Evolutionary conservation across 2,888 invertebrate genomes (phyloP).

Genomic region (Heliconius sara): DNA sequence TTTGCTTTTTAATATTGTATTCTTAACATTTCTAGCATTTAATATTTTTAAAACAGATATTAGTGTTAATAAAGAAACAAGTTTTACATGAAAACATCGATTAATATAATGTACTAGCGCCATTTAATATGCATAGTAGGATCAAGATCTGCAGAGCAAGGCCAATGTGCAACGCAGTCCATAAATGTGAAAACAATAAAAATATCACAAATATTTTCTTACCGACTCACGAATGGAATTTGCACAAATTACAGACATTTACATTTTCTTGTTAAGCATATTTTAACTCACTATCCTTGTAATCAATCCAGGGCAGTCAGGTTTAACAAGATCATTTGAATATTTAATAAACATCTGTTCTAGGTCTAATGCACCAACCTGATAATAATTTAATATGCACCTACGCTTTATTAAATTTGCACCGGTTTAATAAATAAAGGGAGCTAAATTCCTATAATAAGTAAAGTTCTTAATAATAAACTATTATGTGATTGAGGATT

Average conservation of each 20-base stretch:
- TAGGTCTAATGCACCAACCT: conserved; percentile 10
- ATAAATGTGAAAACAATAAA: not conserved
- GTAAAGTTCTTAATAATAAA: not conserved
- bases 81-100: not conserved
- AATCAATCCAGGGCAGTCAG: conserved; percentile 5
- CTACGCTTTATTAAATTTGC: conserved; percentile 6
- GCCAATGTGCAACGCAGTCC: not conserved
- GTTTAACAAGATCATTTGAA: conserved; percentile 17
- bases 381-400: conserved; percentile 10
- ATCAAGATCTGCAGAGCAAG: not conserved
- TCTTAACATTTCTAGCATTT: not conserved
- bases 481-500: not conserved
- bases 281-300: conserved; percentile 17
- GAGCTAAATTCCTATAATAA: not conserved
- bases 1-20: not conserved
- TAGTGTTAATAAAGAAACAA: not conserved
- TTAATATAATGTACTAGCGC: not conserved
- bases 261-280: not conserved
- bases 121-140: not conserved
- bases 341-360: not conserved
- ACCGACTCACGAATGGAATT: not conserved
- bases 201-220: not conserved
- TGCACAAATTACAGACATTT: not conserved
- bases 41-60: not conserved
- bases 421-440: not conserved